Base-by-base conservation (phyloP, 2,113 vertebrate species). In the Petrocephalus zakoni region DNA sequence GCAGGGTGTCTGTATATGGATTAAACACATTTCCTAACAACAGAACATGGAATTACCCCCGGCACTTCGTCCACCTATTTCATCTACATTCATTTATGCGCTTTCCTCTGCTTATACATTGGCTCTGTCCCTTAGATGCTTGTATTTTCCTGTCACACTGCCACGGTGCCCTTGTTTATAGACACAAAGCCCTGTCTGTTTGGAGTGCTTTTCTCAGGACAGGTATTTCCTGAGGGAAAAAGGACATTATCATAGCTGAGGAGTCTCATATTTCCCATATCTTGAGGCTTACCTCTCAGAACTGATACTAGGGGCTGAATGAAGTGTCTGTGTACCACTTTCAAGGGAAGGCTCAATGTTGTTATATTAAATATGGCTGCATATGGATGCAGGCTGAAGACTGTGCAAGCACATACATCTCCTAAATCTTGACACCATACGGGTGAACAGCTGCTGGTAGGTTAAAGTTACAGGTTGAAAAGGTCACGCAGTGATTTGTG, bases 401-500 rank as follows among this genome's bases (percentile, higher is more conserved):
- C 91, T 87, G 87, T 88, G 88, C 58, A 89, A 64, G 72, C 22
- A 78, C 88, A 85, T 68, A 84, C 75, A 88, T 29, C 88, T 91
- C 90, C 90, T 91, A 90, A 90, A 91, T 91, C 72, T 52, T 85
- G 64, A 89, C 89, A 92, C 89, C 88, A 95, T 96, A 94, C 93
- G 94, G 95, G 95, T 86, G 90, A 90, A 91, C 95, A 95, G 95
- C 95, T 96, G 96, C 93, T 92, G 93, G 91, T 91, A 93, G 92
- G 93, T 87, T 95, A 92, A 94, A 93, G 92, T 93, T 94, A 92
- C 94, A 92, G 92, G 92, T 93, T 95, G 91, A 95, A 94, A 93
- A 93, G 93, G 92, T 94, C 92, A 91, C 1, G 89, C 87, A 90
- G 87, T 90, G 61, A 56, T 86, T 72, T 87, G 88, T 61, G 90